Evolutionary conservation across 2,113 vertebrate genomes (phyloP), one percentile per base, ranked within the genome.

Genomic region (Pangasianodon hypophthalmus): DNA sequence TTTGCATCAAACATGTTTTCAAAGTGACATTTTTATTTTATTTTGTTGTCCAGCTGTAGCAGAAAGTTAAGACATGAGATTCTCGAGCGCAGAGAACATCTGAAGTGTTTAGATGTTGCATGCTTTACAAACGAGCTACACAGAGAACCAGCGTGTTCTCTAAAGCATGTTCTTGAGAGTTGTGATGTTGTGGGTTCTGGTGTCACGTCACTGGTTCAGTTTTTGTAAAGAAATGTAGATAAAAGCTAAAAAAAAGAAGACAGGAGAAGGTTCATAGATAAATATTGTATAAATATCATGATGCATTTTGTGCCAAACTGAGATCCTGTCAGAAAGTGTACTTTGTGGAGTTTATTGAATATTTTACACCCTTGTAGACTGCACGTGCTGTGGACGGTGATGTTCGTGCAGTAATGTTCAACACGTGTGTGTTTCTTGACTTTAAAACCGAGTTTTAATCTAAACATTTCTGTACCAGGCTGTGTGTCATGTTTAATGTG

Each of bases 101-200:
- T 54, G 79, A n/a, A 3, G 8, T 62, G 92, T 88, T 19, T 84
- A 84, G 92, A 88, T 90, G 91, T 88, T 92, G 94, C 94, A 95
- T 95, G 94, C 93, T 94, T 92, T 92, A 91, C 88, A 84, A 84
- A 87, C 81, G 84, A 88, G 90, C 87, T 73, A 91, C 93, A 92
- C 80, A 48, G 84, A n/a, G 88, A 93, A 84, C 87, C 41, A 64
- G 91, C 60, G 46, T 79, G 91, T 90, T 88, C 87, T 81, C 79
- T 48, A 6, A 86, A 92, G 93, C 94, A 94, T 94, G 95, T 71
- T 19, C 58, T 46, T 54, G 52, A 58, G 81, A 37, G 52, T 37
- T 69, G 69, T 29, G 48, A 52, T 71, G 9, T 46, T 75, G 32
- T 58, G 50, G 3, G 16, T 29, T 54, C 37, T 82, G 32, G 64